Percentiles rank a stretch among this genome's conserved stretches.
phyloP scores from a whole-genome alignment of 2,888 invertebrate species.

The Pocota personata region DNA sequence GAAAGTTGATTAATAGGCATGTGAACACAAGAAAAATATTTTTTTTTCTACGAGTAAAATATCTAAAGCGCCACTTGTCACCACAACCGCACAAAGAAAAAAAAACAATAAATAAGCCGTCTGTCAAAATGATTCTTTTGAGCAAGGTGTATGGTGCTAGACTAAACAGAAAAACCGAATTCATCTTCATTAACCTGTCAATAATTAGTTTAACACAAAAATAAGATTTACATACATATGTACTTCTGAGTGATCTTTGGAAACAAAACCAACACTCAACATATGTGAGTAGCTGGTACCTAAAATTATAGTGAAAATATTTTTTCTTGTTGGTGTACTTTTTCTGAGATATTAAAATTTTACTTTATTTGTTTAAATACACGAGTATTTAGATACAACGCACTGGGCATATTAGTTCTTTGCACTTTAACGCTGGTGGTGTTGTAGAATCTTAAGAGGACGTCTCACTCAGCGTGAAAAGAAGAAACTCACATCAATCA shows the following conservation, averaged over 20 bases:
- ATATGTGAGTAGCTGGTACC: background rate
- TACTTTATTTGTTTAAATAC: background rate
- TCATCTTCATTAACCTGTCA: slow-evolving; percentile 18
- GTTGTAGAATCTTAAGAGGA: background rate
- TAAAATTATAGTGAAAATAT: background rate
- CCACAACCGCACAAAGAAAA: background rate
- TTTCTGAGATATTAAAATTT: background rate
- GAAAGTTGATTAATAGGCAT: background rate
- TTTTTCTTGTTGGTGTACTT: background rate
- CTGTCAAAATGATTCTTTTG: background rate
- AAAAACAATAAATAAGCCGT: background rate
- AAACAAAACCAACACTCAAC: background rate
- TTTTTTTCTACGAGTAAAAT: background rate
- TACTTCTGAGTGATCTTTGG: background rate
- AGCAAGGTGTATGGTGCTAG: background rate
- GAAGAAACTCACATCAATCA: background rate
- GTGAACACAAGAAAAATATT: background rate
- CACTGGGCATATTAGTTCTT: background rate
- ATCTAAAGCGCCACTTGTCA: background rate
- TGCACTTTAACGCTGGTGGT: background rate
- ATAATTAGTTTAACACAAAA: slow-evolving; percentile 4
- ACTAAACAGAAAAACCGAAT: background rate
- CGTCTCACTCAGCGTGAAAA: background rate
- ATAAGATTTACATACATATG: background rate
- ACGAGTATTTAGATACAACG: background rate